Evolutionary conservation across 2,888 invertebrate genomes (phyloP).

Genomic region (Bimastos eiseni): DNA sequence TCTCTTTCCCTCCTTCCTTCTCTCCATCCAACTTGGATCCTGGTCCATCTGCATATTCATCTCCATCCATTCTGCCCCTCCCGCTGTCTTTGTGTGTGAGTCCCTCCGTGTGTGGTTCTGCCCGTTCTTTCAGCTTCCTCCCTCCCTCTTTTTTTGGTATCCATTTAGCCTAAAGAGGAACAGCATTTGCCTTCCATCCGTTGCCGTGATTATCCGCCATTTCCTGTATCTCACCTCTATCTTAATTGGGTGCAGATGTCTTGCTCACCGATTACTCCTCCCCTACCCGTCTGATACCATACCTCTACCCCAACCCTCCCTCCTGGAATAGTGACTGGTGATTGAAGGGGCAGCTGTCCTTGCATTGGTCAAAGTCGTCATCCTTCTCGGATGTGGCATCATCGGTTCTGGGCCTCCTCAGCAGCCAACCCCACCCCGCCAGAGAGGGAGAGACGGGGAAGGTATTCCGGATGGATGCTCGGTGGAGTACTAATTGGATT

Average conservation of each 20-base stretch:
- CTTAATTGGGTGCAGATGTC: neutral
- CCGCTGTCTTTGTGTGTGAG: neutral
- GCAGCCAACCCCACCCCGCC: neutral
- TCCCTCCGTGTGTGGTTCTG: neutral
- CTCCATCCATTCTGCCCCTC: neutral
- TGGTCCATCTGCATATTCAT: neutral
- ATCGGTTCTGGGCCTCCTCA: neutral
- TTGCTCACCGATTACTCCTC: neutral
- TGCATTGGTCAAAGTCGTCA: neutral
- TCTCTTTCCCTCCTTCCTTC: neutral
- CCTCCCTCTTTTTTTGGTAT: neutral
- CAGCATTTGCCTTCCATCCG: conserved; percentile 3
- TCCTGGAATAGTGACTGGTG: neutral
- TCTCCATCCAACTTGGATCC: neutral
- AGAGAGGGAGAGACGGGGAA: neutral
- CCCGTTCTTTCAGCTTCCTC: neutral
- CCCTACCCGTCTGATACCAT: neutral
- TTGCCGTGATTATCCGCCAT: neutral
- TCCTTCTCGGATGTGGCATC: neutral
- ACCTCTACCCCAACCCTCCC: neutral
- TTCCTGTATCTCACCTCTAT: neutral
- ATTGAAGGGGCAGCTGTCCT: neutral
- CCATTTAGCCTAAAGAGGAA: neutral
- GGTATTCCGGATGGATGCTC: neutral
- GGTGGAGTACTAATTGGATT: conserved; percentile 1